Percentiles rank a stretch among this genome's conserved stretches.
phyloP scores from a whole-genome alignment of 2,797 vertebrate species.

The Gymnoscopelus microlampas region DNA sequence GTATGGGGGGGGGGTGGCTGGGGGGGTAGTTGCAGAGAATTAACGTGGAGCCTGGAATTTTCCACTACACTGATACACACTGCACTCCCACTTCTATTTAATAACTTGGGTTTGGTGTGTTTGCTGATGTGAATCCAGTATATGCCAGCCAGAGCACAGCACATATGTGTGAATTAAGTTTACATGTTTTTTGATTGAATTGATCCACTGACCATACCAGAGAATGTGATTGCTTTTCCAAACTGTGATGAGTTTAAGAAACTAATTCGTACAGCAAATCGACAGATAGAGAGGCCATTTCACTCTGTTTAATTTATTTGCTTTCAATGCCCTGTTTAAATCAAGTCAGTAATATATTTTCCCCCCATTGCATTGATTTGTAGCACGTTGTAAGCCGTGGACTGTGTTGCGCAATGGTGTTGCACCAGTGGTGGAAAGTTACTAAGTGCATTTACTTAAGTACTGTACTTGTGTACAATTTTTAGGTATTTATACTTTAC shows the following conservation, averaged over 20 bases:
- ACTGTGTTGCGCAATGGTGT: background rate
- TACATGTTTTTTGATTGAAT: background rate
- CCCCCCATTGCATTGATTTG: background rate
- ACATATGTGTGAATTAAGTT: background rate
- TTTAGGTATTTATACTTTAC: too few relatives aligned
- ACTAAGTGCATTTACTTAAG: too few relatives aligned
- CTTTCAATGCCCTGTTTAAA: slow-evolving; percentile 3
- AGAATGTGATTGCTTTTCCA: background rate
- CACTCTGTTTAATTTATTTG: background rate
- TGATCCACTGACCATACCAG: background rate
- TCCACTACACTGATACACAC: too few relatives aligned
- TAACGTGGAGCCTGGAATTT: background rate
- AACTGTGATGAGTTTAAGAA: background rate
- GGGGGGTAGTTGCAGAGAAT: background rate
- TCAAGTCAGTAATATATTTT: background rate
- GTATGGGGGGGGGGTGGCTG: too few relatives aligned
- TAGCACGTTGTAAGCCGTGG: background rate
- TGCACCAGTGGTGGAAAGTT: too few relatives aligned
- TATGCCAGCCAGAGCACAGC: background rate
- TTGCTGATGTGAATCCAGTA: background rate
- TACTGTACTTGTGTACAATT: too few relatives aligned
- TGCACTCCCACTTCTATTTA: background rate
- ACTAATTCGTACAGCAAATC: background rate
- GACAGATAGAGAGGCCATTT: background rate
- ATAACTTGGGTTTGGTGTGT: background rate